Evolutionary conservation across 2,888 invertebrate species (phyloP).

Genomic region (Craniophora ligustri): DNA sequence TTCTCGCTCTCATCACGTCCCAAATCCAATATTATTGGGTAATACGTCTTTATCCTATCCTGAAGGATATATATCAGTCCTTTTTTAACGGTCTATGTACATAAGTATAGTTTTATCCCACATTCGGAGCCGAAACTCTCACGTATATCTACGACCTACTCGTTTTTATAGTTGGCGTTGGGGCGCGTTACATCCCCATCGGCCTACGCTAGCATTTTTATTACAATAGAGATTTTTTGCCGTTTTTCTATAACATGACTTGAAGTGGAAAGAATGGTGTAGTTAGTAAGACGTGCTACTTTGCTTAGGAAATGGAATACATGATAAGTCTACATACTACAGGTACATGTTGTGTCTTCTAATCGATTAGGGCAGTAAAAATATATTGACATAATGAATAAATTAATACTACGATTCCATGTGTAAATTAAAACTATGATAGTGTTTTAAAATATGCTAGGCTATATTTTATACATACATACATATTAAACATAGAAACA

Average conservation of each 20-base stretch:
- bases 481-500: too few species aligned
- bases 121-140: constrained; percentile 31
- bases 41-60: constrained; percentile 51
- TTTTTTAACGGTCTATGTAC: constrained; percentile 52
- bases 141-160: constrained; percentile 36
- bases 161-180: constrained; percentile 53
- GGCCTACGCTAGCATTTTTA: constrained; percentile 12
- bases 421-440: too few species aligned
- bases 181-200: constrained; percentile 33
- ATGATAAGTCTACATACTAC: too few species aligned
- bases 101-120: constrained; percentile 50
- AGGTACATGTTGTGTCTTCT: background rate
- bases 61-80: constrained; percentile 43
- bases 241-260: background rate
- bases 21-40: constrained; percentile 50
- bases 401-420: too few species aligned
- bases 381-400: too few species aligned
- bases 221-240: constrained; percentile 22
- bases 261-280: background rate
- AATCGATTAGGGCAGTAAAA: too few species aligned
- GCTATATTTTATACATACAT: too few species aligned
- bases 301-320: background rate
- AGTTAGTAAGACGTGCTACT: background rate
- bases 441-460: too few species aligned
- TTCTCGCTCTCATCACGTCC: constrained; percentile 41